Percentiles rank a stretch among this genome's conserved stretches.
Conservation (phyloP, 2,888 invertebrate genomes). For the Scaptomyza reducta region DNA sequence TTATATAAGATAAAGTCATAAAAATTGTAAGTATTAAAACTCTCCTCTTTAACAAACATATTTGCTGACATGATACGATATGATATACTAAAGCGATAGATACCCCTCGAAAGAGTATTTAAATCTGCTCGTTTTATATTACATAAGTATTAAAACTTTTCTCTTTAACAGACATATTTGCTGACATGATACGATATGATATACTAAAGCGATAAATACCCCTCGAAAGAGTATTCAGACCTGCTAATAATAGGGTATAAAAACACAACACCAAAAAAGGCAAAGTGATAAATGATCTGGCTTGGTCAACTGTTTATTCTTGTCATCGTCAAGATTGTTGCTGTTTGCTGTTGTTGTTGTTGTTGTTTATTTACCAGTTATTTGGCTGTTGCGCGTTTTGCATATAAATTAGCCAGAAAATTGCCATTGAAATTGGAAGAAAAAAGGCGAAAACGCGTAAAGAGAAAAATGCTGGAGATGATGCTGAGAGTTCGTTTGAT, state of each 20-base stretch:
- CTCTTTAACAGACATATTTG: too few species aligned
- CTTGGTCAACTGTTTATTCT: conserved; percentile 51
- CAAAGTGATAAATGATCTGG: conserved; percentile 72
- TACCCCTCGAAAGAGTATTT: too few species aligned
- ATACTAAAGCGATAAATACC: too few species aligned
- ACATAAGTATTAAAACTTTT: too few species aligned
- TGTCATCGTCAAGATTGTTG: conserved; percentile 5
- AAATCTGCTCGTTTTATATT: too few species aligned
- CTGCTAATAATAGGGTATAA: conserved; percentile 31
- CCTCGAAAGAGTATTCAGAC: background rate
- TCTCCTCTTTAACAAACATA: too few species aligned
- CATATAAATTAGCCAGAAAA: conserved; percentile 73
- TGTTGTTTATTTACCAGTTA: conserved; percentile 42
- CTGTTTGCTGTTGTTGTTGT: conserved; percentile 25
- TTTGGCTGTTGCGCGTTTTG: conserved; percentile 63
- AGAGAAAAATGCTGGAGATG: conserved; percentile 35
- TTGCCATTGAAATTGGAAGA: conserved; percentile 59
- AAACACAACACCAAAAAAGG: conserved; percentile 1
- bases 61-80: too few species aligned
- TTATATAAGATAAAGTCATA: too few species aligned
- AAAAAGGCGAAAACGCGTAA: conserved; percentile 19
- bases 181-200: too few species aligned
- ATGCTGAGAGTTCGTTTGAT: conserved; percentile 19
- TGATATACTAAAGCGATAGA: too few species aligned
- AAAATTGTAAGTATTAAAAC: too few species aligned